Conservation (phyloP, 1,140 invertebrate genomes). For the Paracyclopina nana region DNA sequence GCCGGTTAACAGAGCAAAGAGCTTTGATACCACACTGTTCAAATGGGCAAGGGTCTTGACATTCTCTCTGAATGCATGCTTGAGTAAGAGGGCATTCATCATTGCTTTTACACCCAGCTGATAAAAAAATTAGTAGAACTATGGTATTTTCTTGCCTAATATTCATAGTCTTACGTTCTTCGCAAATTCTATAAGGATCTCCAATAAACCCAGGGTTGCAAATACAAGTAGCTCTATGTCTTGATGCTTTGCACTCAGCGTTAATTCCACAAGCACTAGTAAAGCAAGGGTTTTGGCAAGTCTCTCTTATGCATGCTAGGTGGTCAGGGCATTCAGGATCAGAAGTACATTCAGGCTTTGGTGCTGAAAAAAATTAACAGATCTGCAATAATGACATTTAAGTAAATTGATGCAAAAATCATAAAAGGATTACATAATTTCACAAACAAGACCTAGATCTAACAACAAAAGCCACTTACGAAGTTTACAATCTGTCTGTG, state of each 20-base stretch:
- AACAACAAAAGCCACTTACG: neutral
- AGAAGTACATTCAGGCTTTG: conserved; percentile 42
- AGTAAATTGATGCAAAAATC: too few relatives aligned
- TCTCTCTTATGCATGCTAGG: conserved; percentile 55
- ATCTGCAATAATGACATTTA: too few relatives aligned
- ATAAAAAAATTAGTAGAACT: conserved; percentile 1
- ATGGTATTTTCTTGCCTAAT: neutral
- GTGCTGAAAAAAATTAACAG: conserved; percentile 8
- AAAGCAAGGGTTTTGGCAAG: conserved; percentile 49
- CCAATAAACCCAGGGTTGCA: conserved; percentile 56
- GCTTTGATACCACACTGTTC: conserved; percentile 50
- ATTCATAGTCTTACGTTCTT: too few relatives aligned
- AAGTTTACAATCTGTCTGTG: conserved; percentile 33
- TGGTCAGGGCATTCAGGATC: conserved; percentile 50
- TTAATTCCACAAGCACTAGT: conserved; percentile 58
- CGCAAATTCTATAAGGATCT: conserved; percentile 50
- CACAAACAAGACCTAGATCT: neutral
- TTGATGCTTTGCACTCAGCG: conserved; percentile 49
- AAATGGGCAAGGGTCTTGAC: conserved; percentile 25
- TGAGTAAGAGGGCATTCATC: conserved; percentile 21
- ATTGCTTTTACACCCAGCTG: conserved; percentile 5
- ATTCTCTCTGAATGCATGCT: conserved; percentile 22
- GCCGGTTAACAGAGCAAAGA: conserved; percentile 44
- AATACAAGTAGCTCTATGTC: conserved; percentile 45
- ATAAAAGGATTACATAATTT: neutral